Conservation (phyloP, 2,113 vertebrate species). For the Bujurquina vittata region DNA sequence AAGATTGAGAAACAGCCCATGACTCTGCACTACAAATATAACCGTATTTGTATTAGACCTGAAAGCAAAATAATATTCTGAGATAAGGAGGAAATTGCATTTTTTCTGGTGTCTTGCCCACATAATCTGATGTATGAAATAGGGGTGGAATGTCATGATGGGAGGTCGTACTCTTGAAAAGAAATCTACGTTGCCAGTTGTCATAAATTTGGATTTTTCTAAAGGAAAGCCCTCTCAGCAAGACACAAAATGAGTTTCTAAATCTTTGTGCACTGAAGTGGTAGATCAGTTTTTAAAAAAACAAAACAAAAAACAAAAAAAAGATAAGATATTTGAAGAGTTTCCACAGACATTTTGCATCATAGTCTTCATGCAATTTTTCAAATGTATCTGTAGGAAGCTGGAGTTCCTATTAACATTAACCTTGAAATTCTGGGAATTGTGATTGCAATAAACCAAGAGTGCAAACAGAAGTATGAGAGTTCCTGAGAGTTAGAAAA, state of each 20-base stretch:
- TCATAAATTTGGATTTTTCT: constrained; percentile 16
- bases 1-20: constrained; percentile 8
- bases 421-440: not conserved
- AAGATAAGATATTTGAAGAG: not conserved
- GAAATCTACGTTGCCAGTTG: constrained; percentile 3
- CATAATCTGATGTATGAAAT: constrained; percentile 25
- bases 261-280: not conserved
- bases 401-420: not conserved
- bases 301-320: not conserved
- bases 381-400: not conserved
- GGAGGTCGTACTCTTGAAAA: not conserved
- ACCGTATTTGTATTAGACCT: not conserved
- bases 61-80: not conserved
- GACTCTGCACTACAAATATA: not conserved
- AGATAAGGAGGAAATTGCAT: not conserved
- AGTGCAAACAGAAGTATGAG: not conserved
- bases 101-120: not conserved
- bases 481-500: no score
- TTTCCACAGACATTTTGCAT: not conserved
- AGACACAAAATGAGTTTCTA: not conserved
- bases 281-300: not conserved
- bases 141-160: not conserved
- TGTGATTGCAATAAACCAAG: not conserved
- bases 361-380: not conserved
- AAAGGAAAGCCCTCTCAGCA: not conserved